A percentile compares a stretch with the other conserved stretches of the same genome.
Conservation (phyloP, 2,888 invertebrate genomes). For the Ypsolopha scabrella region DNA sequence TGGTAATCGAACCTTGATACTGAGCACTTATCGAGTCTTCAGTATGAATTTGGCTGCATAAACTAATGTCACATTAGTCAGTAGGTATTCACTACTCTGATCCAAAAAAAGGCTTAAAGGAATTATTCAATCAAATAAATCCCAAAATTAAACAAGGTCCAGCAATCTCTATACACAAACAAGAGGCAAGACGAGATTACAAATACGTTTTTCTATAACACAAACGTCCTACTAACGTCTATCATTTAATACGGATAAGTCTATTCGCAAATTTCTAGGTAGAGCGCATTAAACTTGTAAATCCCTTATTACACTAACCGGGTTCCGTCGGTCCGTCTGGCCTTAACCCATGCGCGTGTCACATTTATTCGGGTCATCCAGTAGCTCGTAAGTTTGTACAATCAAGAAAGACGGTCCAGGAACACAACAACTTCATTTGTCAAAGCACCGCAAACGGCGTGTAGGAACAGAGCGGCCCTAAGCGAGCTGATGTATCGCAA, state of each 20-base stretch:
- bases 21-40: too few relatives aligned
- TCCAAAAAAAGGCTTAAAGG: too few relatives aligned
- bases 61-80: too few relatives aligned
- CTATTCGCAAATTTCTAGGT: background rate
- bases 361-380: slow-evolving; percentile 1
- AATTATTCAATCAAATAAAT: too few relatives aligned
- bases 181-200: too few relatives aligned
- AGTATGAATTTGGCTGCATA: too few relatives aligned
- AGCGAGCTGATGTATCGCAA: slow-evolving; percentile 35
- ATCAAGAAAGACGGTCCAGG: slow-evolving; percentile 19
- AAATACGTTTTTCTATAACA: too few relatives aligned
- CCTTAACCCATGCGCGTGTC: background rate
- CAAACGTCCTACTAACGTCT: too few relatives aligned
- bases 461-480: slow-evolving; percentile 20
- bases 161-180: too few relatives aligned
- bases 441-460: slow-evolving; percentile 43
- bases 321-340: background rate
- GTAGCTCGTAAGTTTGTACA: background rate
- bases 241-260: background rate
- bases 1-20: too few relatives aligned
- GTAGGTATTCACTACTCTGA: too few relatives aligned
- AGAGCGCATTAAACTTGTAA: background rate
- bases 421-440: slow-evolving; percentile 52
- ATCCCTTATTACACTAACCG: slow-evolving; percentile 1
- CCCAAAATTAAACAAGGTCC: too few relatives aligned